Conservation (phyloP, 2,888 invertebrate species). For the Anoplius nigerrimus region DNA sequence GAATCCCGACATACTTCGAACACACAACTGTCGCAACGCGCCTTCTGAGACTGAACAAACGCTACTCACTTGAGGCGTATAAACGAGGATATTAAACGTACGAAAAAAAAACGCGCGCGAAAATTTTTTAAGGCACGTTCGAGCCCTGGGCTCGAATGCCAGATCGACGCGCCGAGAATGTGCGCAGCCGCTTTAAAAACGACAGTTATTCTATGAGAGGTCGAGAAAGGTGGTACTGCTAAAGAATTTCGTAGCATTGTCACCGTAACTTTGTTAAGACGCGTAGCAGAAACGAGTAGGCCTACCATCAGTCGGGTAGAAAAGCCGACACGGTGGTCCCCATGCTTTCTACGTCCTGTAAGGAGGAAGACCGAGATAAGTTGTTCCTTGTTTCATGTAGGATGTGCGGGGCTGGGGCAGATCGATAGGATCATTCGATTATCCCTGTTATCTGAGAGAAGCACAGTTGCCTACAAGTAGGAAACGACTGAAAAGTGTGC, state of each 20-base stretch:
- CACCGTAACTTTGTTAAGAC: conserved; percentile 35
- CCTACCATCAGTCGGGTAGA: conserved; percentile 57
- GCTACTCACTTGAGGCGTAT: neutral
- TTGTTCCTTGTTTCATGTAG: neutral
- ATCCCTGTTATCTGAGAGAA: too few relatives aligned
- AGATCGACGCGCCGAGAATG: conserved; percentile 2
- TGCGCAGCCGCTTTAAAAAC: conserved; percentile 1
- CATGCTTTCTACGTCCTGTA: conserved; percentile 32
- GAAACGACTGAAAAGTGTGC: too few relatives aligned
- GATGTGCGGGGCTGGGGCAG: too few relatives aligned
- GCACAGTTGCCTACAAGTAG: too few relatives aligned
- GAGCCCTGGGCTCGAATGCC: neutral
- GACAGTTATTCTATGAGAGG: conserved; percentile 37
- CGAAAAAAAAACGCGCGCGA: too few relatives aligned
- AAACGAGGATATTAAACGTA: neutral
- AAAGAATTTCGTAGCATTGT: conserved; percentile 19
- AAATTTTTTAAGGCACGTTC: neutral
- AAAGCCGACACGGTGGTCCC: conserved; percentile 26
- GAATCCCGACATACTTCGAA: too few relatives aligned
- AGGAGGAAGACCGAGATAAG: conserved; percentile 8
- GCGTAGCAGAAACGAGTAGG: conserved; percentile 56
- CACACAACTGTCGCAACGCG: too few relatives aligned
- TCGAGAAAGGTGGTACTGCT: conserved; percentile 44
- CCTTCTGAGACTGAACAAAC: too few relatives aligned
- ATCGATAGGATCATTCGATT: too few relatives aligned